phyloP scores from a whole-genome alignment of 2,888 invertebrate genomes.

The Clitarchus hookeri region DNA sequence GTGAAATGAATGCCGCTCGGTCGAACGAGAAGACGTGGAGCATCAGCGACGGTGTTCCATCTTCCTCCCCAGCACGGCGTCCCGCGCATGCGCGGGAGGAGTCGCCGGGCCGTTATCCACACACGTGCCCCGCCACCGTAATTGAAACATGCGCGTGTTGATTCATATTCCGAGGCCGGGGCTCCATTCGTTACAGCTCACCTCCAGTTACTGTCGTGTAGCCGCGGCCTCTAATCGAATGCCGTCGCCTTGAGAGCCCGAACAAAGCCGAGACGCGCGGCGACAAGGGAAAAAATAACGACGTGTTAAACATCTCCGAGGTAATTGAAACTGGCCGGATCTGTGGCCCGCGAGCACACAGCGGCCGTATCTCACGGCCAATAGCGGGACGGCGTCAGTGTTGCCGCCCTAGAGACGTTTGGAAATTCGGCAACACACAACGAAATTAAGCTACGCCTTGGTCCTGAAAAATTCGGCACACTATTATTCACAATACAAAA shows the following conservation, averaged over 20 bases:
- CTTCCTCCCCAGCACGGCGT: no score
- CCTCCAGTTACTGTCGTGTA: background rate
- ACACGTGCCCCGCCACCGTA: background rate
- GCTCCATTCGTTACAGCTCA: background rate
- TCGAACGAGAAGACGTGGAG: no score
- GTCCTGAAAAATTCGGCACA: no score
- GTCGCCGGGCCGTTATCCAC: background rate
- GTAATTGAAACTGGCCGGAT: background rate
- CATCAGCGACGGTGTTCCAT: no score
- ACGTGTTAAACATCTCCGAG: background rate
- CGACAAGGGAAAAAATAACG: background rate
- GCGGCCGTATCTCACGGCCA: background rate
- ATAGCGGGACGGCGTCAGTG: background rate
- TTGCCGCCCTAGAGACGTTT: no score
- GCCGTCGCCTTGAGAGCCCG: no score
- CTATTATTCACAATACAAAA: no score
- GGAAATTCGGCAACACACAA: no score
- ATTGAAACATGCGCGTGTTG: background rate
- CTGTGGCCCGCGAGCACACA: no score
- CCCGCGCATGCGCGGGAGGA: background rate
- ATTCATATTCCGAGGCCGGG: background rate
- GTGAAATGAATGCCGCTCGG: no score
- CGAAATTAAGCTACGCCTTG: no score
- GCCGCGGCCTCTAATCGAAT: no score
- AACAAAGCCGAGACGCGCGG: background rate